A percentile compares a stretch with the other conserved stretches of the same genome.
Conservation (phyloP, 2,113 vertebrate genomes). For the Leptobrachium ailaonicum region DNA sequence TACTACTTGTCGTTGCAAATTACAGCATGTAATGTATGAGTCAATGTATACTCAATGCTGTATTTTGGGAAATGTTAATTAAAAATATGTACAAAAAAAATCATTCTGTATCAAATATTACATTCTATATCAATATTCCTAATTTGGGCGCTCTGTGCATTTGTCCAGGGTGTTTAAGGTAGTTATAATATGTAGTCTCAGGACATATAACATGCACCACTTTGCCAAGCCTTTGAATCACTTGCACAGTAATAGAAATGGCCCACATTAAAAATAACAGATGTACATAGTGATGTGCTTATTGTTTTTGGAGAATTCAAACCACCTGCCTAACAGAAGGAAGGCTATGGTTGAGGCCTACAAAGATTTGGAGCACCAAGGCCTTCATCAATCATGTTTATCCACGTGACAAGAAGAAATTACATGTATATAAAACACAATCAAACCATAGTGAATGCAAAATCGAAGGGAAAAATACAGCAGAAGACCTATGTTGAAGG, state of each 20-base stretch:
- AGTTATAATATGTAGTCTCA: no score
- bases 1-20: no score
- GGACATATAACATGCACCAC: no score
- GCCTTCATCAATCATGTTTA: constrained; percentile 40
- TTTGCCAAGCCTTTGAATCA: background rate
- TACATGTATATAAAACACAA: constrained; percentile 37
- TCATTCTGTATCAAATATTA: no score
- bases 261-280: constrained; percentile 4
- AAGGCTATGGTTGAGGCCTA: constrained; percentile 12
- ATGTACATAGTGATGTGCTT: constrained; percentile 24
- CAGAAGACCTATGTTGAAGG: constrained; percentile 11
- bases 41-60: no score
- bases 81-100: no score
- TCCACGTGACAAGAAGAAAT: constrained; percentile 34
- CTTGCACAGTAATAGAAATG: background rate
- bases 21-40: no score
- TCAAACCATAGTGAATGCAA: constrained; percentile 6
- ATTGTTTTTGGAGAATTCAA: constrained; percentile 14
- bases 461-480: constrained; percentile 16
- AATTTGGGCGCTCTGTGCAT: no score
- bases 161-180: no score
- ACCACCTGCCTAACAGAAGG: constrained; percentile 21
- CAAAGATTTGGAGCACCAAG: constrained; percentile 8
- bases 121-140: no score
- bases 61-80: no score